Evolutionary conservation across 2,888 invertebrate species (phyloP).

Genomic region (Galerucella nymphaeae): DNA sequence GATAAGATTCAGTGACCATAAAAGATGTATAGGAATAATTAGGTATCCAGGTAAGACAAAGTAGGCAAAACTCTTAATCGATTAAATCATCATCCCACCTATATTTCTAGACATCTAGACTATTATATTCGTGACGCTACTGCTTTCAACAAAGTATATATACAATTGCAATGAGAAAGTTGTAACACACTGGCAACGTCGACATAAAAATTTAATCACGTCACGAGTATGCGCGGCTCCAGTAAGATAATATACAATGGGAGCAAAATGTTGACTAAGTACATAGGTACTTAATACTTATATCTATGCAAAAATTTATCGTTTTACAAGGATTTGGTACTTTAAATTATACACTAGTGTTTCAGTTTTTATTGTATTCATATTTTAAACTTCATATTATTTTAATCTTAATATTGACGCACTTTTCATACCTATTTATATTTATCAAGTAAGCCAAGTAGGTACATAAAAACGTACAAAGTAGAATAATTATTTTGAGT

Average conservation of each 20-base stretch:
- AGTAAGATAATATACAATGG: conserved; percentile 14
- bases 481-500: too few species aligned
- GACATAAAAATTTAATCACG: conserved; percentile 19
- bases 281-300: too few species aligned
- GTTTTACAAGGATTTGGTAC: not conserved
- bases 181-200: not conserved
- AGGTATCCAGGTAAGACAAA: too few species aligned
- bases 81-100: too few species aligned
- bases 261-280: not conserved
- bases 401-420: conserved; percentile 3
- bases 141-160: not conserved
- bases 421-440: not conserved
- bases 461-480: too few species aligned
- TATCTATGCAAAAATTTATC: not conserved
- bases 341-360: not conserved
- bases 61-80: too few species aligned
- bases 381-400: not conserved
- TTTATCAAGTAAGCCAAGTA: not conserved
- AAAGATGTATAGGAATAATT: too few species aligned
- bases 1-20: too few species aligned
- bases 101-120: too few species aligned
- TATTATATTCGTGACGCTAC: not conserved
- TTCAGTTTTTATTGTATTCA: not conserved
- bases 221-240: conserved; percentile 46
- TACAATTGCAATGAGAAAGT: not conserved